Conservation (phyloP, 2,113 vertebrate species). For the Scatophagus argus region DNA sequence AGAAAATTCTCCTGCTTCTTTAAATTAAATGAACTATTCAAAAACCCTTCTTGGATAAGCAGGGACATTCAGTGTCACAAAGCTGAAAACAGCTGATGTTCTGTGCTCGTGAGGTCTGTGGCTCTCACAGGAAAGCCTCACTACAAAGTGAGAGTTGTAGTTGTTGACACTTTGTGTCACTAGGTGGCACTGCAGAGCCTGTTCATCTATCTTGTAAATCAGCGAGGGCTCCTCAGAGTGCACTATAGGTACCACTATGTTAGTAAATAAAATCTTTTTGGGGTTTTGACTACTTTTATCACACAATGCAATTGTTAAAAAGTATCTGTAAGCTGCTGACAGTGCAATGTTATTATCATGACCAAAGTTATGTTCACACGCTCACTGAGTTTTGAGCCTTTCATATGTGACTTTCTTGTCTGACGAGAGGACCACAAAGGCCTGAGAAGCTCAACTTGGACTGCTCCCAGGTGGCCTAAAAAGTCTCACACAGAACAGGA, state of each 20-base stretch:
- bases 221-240: not conserved
- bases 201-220: not conserved
- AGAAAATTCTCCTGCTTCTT: no score
- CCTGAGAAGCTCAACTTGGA: not conserved
- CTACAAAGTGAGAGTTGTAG: no score
- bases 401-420: slow-evolving; percentile 2
- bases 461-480: slow-evolving; percentile 3
- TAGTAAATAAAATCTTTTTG: not conserved
- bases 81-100: no score
- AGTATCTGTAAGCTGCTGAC: not conserved
- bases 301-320: not conserved
- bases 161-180: slow-evolving; percentile 6
- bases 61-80: no score
- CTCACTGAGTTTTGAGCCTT: not conserved
- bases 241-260: not conserved
- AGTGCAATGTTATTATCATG: not conserved
- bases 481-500: slow-evolving; percentile 15
- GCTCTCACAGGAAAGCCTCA: no score
- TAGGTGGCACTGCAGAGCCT: slow-evolving; percentile 43
- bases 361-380: not conserved
- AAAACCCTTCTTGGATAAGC: no score
- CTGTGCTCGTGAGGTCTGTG: no score
- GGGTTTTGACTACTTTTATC: not conserved
- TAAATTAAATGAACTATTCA: no score
- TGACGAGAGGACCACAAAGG: not conserved